These are phyloP conservation scores for Polypedilum pembai DNA, from an alignment of 1,140 invertebrate species.

Conservation along the genomic window DNA sequence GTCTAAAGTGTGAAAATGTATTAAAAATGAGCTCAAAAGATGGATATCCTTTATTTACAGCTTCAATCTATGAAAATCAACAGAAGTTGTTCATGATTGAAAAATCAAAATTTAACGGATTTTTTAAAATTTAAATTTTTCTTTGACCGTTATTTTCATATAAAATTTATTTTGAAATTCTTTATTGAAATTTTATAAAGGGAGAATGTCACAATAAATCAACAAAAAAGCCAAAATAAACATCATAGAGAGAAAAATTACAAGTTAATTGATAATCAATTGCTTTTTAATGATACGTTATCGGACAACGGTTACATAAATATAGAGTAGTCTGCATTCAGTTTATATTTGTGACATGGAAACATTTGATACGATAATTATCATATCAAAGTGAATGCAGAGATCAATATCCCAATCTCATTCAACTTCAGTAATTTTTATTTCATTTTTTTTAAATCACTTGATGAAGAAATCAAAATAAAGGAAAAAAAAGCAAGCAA, in stretches of 20 bases:
- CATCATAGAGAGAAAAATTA: background rate
- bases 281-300: slow-evolving; percentile 9
- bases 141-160: no score
- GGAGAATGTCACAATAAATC: background rate
- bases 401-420: background rate
- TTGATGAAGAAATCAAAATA: slow-evolving; percentile 19
- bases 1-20: no score
- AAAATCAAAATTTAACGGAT: no score
- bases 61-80: no score
- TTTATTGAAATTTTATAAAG: background rate
- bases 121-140: no score
- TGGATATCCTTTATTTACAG: no score
- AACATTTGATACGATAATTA: background rate
- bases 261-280: slow-evolving; percentile 19
- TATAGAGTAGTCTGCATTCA: background rate
- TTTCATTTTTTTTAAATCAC: slow-evolving; percentile 19
- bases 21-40: no score
- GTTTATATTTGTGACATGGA: background rate
- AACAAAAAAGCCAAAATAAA: background rate
- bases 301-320: background rate
- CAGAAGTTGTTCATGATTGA: no score
- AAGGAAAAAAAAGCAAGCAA: background rate
- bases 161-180: no score
- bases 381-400: background rate
- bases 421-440: background rate